Evolutionary conservation across 2,113 vertebrate genomes (phyloP).

Genomic region (Pantherophis guttatus): DNA sequence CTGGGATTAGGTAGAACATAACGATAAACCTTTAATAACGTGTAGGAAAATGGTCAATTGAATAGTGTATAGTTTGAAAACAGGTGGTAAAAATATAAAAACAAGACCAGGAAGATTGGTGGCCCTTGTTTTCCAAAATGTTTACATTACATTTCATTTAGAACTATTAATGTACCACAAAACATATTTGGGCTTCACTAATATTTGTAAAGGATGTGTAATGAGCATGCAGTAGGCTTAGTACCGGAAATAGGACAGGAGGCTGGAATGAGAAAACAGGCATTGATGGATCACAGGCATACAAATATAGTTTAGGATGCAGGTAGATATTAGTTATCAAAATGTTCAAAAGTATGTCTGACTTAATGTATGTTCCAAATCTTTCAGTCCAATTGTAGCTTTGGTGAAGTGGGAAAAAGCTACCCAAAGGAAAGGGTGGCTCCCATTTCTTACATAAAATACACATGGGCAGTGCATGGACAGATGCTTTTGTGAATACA

Average conservation of each 20-base stretch:
- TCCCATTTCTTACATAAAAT: background rate
- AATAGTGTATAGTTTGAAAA: background rate
- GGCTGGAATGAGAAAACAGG: background rate
- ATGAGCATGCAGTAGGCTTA: background rate
- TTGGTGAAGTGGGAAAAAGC: background rate
- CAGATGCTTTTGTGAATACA: background rate
- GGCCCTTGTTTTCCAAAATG: background rate
- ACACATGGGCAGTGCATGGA: constrained; percentile 11
- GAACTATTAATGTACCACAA: background rate
- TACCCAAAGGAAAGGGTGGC: background rate
- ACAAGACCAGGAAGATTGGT: background rate
- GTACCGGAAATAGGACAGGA: background rate
- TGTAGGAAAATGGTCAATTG: background rate
- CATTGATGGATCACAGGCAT: background rate
- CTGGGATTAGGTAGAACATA: background rate
- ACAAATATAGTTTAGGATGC: background rate
- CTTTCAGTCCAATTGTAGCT: background rate
- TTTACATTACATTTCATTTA: background rate
- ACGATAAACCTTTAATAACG: background rate
- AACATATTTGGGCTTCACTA: background rate
- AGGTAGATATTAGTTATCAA: background rate
- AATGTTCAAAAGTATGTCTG: background rate
- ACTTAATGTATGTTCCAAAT: background rate
- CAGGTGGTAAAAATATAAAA: background rate
- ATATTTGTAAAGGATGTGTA: background rate